A percentile compares a stretch with the other conserved stretches of the same genome.
Conservation (phyloP, 2,888 invertebrate species). For the Cataglyphis altisquamis region DNA sequence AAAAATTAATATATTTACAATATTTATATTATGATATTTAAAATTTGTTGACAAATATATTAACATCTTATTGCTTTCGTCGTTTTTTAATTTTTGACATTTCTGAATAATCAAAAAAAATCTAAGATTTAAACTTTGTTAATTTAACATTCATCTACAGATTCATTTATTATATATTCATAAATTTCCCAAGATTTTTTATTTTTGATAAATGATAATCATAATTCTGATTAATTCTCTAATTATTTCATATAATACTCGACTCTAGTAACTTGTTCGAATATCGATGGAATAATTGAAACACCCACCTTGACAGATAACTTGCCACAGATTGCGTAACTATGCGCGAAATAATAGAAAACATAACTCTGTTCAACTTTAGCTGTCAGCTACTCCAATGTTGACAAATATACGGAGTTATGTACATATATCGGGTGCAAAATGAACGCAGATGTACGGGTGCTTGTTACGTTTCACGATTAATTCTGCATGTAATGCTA, state of each 20-base stretch:
- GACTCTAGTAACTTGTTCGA: neutral
- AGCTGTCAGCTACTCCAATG: constrained; percentile 1
- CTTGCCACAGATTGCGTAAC: neutral
- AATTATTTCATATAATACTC: neutral
- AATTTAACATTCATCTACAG: neutral
- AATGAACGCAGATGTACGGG: constrained; percentile 21
- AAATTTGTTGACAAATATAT: constrained; percentile 2
- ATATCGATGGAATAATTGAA: neutral
- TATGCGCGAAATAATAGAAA: neutral
- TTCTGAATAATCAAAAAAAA: neutral
- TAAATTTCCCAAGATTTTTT: neutral
- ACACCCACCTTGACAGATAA: constrained; percentile 2
- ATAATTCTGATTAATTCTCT: neutral
- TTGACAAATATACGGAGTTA: constrained; percentile 5
- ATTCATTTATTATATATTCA: neutral
- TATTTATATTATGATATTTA: neutral
- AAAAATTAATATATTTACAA: neutral
- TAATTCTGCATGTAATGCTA: constrained; percentile 21
- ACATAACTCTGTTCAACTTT: neutral
- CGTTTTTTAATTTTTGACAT: neutral
- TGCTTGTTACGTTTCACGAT: constrained; percentile 20
- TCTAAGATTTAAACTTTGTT: neutral
- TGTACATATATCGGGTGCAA: neutral
- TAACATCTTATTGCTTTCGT: neutral
- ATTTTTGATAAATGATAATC: neutral